These are phyloP conservation scores for Sussaba pulchella DNA, from an alignment of 2,888 invertebrate genomes.

Conservation along the genomic window DNA sequence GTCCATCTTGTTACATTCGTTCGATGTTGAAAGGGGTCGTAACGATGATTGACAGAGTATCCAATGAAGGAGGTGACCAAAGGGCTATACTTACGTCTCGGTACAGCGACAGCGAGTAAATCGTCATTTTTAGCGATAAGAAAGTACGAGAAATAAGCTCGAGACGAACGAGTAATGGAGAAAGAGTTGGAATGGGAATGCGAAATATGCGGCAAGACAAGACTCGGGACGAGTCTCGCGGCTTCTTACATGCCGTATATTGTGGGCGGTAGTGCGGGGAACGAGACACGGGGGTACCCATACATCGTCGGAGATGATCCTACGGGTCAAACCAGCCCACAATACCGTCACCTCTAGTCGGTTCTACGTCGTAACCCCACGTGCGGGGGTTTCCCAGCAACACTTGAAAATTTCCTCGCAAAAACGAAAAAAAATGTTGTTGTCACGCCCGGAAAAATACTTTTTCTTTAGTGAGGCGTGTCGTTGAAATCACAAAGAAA, in stretches of 20 bases:
- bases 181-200: slow-evolving; percentile 38
- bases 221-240: slow-evolving; percentile 4
- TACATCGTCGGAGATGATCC: slow-evolving; percentile 49
- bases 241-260: not conserved
- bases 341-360: slow-evolving; percentile 41
- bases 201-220: slow-evolving; percentile 29
- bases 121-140: slow-evolving; percentile 14
- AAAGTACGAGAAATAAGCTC: not conserved
- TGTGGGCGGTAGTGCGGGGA: slow-evolving; percentile 37
- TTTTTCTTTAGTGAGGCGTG: slow-evolving; percentile 7
- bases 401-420: slow-evolving; percentile 22
- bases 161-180: not conserved
- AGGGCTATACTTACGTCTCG: slow-evolving; percentile 53
- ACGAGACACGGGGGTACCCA: slow-evolving; percentile 26
- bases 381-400: not conserved
- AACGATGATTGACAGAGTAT: slow-evolving; percentile 58
- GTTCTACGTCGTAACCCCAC: not conserved
- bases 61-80: slow-evolving; percentile 45
- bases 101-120: slow-evolving; percentile 26
- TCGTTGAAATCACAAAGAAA: slow-evolving; percentile 8
- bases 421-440: slow-evolving; percentile 16
- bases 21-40: slow-evolving; percentile 25
- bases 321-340: slow-evolving; percentile 56
- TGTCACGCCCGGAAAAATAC: slow-evolving; percentile 56
- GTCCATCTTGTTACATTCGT: not conserved